Evolutionary conservation across 2,113 vertebrate genomes (phyloP), one percentile per base, ranked within the genome.

Genomic region (Hyla sarda): DNA sequence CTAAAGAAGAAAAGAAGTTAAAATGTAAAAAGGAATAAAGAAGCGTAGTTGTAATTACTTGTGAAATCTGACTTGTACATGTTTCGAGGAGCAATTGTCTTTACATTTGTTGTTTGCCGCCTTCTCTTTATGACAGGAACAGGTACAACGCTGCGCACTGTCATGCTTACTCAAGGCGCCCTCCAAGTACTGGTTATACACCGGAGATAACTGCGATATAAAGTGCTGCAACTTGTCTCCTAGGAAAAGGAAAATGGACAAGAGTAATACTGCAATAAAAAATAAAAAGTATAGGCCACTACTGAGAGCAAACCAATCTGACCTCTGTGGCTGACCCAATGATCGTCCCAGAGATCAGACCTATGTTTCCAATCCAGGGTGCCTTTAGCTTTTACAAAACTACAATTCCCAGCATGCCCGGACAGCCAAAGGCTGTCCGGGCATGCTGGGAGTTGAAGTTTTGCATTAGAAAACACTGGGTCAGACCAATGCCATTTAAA

Each of bases 201-300:
- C 88, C 5, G 30, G 1, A 13, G 86, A 85, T 34, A 96, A 89
- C 4, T 92, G 92, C 23, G 34, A 80, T 10, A 89, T 86, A 45
- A 95, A 94, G 32, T 89, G 80, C 81, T 92, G 78, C 17, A 96
- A 88, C 34, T 88, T 87, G 1, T 21, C 48, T 76, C 94, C 94
- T 95, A 81, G 0, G 6, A 58, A 5, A 25, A 58, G 34, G 9
- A 75, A 30, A 56, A 14, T 16, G 73, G 45, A 69, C 32, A 34
- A 69, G 13, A 62, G n/a, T 14, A 62, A 28, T 5, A 10, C 60
- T 28, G 60, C 60, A n/a, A 14, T 10, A 25, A 13, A n/a, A 25
- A 8, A 3, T 7, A 2, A 60, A 10, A 3, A 21, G 54, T 21
- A 8, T 5, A 0, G 54, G 8, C 41, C 41, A 41, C 3, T 41